These are phyloP conservation scores for Daphoenositta chrysoptera DNA, from an alignment of 2,113 vertebrate genomes.

Conservation along the genomic window DNA sequence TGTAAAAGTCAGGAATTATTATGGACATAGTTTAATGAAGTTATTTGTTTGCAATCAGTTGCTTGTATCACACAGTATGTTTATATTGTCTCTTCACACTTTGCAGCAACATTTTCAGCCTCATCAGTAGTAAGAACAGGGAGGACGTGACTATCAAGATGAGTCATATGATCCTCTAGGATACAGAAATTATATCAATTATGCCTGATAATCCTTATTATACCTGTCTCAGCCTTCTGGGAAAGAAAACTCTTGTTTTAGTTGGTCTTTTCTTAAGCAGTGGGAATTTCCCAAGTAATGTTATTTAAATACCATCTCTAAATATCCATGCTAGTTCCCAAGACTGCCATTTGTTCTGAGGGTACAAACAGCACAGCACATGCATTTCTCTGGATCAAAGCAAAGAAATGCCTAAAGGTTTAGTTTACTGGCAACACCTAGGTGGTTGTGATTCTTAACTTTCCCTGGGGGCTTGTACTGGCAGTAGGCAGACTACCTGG, in stretches of 20 bases:
- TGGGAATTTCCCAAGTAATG: slow-evolving; percentile 48
- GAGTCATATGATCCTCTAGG: slow-evolving; percentile 52
- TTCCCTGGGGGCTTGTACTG: not conserved
- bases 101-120: not conserved
- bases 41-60: not conserved
- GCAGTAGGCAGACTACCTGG: not conserved
- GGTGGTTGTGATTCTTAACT: not conserved
- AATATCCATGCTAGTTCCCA: slow-evolving; percentile 12
- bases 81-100: not conserved
- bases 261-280: slow-evolving; percentile 48
- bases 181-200: slow-evolving; percentile 56
- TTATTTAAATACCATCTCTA: slow-evolving; percentile 43
- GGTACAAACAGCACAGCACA: slow-evolving; percentile 29
- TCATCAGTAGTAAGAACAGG: not conserved
- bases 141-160: slow-evolving; percentile 49
- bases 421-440: not conserved
- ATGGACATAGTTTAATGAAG: not conserved
- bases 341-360: slow-evolving; percentile 48
- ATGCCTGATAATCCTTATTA: slow-evolving; percentile 63
- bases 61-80: not conserved
- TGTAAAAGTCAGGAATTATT: not conserved
- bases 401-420: slow-evolving; percentile 20
- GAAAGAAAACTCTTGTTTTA: slow-evolving; percentile 32
- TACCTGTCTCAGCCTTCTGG: slow-evolving; percentile 44
- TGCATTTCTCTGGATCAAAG: slow-evolving; percentile 4